A percentile compares a stretch with the other conserved stretches of the same genome.
These are phyloP conservation scores for Mionectes olivaceus DNA, from an alignment of 2,797 vertebrate species.

Conservation along the genomic window DNA sequence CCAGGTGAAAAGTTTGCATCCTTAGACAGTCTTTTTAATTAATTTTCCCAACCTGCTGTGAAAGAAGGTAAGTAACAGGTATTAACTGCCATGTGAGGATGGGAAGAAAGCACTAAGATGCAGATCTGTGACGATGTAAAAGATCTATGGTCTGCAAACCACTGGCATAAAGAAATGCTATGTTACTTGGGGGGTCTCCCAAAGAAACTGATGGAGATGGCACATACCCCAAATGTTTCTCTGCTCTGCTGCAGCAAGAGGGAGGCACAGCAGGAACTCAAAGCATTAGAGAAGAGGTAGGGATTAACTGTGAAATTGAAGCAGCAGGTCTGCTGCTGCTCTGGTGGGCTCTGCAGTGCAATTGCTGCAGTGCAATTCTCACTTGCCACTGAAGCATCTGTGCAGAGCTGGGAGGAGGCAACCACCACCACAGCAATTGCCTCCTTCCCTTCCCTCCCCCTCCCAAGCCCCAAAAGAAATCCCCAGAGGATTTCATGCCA, in stretches of 20 bases:
- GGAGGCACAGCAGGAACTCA: not conserved
- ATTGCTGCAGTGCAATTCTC: rapidly evolving
- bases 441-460: not conserved
- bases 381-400: rapidly evolving
- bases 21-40: not conserved
- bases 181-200: not conserved
- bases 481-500: not conserved
- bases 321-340: not conserved
- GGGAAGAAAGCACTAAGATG: not conserved
- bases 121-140: rapidly evolving
- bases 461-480: not conserved
- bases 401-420: rapidly evolving
- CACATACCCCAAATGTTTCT: not conserved
- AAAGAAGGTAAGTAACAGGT: not conserved
- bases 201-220: not conserved
- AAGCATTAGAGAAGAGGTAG: not conserved
- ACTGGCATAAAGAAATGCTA: not conserved
- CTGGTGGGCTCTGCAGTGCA: not conserved
- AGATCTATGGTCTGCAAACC: not conserved
- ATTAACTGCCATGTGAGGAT: not conserved
- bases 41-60: not conserved
- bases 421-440: not conserved
- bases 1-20: not conserved
- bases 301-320: not conserved
- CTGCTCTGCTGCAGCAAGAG: not conserved